These are phyloP conservation scores for Phoeniculus purpureus DNA, from an alignment of 2,797 vertebrate genomes.

Conservation along the genomic window DNA sequence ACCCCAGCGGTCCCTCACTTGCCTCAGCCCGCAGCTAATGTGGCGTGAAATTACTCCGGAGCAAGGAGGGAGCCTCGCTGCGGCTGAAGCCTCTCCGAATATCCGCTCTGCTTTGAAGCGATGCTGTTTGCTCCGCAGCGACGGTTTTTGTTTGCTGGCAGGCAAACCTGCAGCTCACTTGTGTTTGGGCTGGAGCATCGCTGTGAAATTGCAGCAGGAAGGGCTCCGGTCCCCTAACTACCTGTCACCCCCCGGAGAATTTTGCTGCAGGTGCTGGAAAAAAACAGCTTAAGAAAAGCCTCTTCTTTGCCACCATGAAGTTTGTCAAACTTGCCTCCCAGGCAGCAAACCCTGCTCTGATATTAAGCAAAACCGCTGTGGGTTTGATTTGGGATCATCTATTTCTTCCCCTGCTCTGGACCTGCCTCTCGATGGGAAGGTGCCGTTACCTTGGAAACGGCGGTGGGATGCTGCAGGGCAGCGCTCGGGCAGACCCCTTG, in stretches of 20 bases:
- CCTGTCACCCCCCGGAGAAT: fast-evolving
- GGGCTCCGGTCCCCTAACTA: not conserved
- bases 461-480: not conserved
- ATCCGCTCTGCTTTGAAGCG: conserved; percentile 52
- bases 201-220: conserved; percentile 43
- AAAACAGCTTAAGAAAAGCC: not conserved
- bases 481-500: not conserved
- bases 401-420: not conserved
- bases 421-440: fast-evolving
- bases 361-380: not conserved
- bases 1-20: not conserved
- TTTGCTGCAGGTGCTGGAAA: not conserved
- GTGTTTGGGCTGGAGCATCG: not conserved
- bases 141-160: not conserved
- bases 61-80: not conserved
- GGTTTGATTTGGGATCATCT: not conserved
- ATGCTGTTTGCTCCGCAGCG: not conserved
- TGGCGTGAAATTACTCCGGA: conserved; percentile 52
- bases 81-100: not conserved
- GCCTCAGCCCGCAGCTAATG: not conserved
- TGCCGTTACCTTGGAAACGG: conserved; percentile 44
- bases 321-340: not conserved
- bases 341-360: not conserved
- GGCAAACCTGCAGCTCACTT: not conserved
- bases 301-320: not conserved